These are phyloP conservation scores for Cynopterus brachyotis DNA, from an alignment of 2,113 vertebrate genomes.

Conservation along the genomic window DNA sequence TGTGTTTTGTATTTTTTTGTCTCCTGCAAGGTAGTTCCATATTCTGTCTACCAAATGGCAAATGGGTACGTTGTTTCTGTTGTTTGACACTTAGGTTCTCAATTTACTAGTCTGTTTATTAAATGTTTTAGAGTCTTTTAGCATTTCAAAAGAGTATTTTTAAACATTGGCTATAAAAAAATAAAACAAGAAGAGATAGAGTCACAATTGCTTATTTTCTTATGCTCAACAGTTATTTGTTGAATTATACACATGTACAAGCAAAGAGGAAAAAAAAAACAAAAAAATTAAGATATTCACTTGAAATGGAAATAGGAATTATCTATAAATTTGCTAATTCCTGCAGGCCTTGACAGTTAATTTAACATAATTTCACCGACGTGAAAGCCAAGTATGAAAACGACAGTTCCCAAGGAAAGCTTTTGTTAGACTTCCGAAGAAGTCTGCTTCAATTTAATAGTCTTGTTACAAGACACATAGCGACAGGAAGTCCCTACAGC, in stretches of 20 bases:
- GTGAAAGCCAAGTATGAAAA: not conserved
- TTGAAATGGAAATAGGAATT: not conserved
- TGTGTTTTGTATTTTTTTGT: not conserved
- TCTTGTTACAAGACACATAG: rapidly evolving
- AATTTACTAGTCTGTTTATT: constrained; percentile 63
- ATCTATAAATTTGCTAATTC: not conserved
- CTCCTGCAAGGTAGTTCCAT: constrained; percentile 15
- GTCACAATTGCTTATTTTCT: constrained; percentile 9
- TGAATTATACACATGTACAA: constrained; percentile 9
- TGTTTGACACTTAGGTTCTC: constrained; percentile 37
- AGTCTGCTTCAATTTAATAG: not conserved
- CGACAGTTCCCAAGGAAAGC: not conserved
- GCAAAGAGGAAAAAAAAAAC: not conserved
- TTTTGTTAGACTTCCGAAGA: not conserved
- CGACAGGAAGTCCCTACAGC: not conserved
- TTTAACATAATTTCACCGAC: not conserved
- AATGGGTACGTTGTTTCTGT: constrained; percentile 28
- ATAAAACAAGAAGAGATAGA: constrained; percentile 31
- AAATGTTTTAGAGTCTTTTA: constrained; percentile 53
- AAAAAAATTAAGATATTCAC: not conserved
- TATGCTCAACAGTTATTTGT: not conserved
- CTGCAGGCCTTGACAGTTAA: not conserved
- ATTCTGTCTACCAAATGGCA: constrained; percentile 17
- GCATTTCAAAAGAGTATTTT: constrained; percentile 59
- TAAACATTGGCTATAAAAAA: constrained; percentile 12